phyloP scores from a whole-genome alignment of 2,888 invertebrate species.

The Meliscaeva auricollis region DNA sequence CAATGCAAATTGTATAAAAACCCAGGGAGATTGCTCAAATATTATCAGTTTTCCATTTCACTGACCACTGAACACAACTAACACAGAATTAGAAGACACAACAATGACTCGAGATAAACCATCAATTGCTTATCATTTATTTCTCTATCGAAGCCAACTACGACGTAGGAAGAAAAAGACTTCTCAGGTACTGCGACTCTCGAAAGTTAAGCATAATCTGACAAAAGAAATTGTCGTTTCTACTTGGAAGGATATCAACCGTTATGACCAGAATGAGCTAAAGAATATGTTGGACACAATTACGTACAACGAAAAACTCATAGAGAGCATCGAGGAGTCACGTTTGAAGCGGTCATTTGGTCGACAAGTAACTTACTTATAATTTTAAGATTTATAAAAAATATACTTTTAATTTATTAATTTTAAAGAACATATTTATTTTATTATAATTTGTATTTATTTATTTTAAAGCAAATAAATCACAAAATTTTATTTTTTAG shows the following conservation, averaged over 20 bases:
- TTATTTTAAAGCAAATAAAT: too few species aligned
- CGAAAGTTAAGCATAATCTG: slow-evolving; percentile 16
- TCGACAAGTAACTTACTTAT: slow-evolving; percentile 38
- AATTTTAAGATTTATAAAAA: neutral
- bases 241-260: slow-evolving; percentile 31
- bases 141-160: slow-evolving; percentile 24
- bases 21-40: too few species aligned
- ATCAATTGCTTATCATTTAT: slow-evolving; percentile 33
- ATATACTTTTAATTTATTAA: neutral
- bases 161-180: slow-evolving; percentile 2
- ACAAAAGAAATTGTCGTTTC: slow-evolving; percentile 33
- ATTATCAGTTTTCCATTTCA: too few species aligned
- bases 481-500: too few species aligned
- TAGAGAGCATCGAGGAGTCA: slow-evolving; percentile 1
- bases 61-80: too few species aligned
- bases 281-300: slow-evolving; percentile 31
- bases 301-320: slow-evolving; percentile 15
- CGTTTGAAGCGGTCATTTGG: neutral
- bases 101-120: neutral
- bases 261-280: slow-evolving; percentile 21
- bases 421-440: neutral
- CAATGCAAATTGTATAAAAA: too few species aligned
- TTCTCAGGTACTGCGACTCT: neutral
- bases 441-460: neutral
- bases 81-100: neutral